Conservation (phyloP, 2,888 invertebrate species). For the Drosophila algonquin region DNA sequence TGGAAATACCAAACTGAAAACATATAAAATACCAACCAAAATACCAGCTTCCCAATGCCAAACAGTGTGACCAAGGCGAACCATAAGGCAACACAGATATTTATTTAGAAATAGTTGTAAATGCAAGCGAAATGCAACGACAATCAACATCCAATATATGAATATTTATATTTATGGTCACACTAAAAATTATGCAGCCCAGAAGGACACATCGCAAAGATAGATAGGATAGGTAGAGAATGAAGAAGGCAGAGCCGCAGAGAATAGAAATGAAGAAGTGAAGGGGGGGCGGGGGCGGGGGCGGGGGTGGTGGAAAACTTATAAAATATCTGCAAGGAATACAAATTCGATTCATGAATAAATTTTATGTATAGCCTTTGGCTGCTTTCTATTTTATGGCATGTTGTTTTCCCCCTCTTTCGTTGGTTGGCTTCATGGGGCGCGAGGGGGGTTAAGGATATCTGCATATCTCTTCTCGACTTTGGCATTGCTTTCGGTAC, state of each 20-base stretch:
- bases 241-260: neutral
- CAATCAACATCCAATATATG: neutral
- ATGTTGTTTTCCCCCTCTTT: slow-evolving; percentile 14
- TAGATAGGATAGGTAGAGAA: too few species aligned
- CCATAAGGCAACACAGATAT: too few species aligned
- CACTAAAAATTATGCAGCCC: neutral
- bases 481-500: slow-evolving; percentile 15
- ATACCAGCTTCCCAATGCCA: too few species aligned
- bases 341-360: slow-evolving; percentile 81
- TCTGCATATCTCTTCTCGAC: slow-evolving; percentile 33
- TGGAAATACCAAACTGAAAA: too few species aligned
- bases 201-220: neutral
- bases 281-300: too few species aligned
- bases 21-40: too few species aligned
- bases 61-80: too few species aligned
- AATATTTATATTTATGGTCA: neutral
- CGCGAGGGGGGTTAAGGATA: neutral
- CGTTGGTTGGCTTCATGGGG: too few species aligned
- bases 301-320: slow-evolving; percentile 45
- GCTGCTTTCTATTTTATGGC: slow-evolving; percentile 49
- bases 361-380: slow-evolving; percentile 63
- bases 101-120: too few species aligned
- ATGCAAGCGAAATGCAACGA: neutral
- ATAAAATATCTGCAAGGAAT: slow-evolving; percentile 78
- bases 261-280: slow-evolving; percentile 37